Evolutionary conservation across 2,888 invertebrate species (phyloP).

Genomic region (Catocala nupta): DNA sequence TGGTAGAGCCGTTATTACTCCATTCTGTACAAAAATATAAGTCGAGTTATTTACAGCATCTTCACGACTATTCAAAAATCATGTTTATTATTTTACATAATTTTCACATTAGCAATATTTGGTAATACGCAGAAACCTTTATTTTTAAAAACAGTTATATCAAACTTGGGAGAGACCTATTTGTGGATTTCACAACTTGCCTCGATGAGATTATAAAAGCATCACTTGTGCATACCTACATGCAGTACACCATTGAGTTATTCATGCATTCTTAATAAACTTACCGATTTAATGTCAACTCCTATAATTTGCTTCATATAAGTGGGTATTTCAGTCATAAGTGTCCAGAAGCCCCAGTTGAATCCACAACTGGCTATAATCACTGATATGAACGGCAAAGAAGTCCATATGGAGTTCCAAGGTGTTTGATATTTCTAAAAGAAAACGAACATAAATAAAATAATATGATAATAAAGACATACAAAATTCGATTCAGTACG

Average conservation of each 20-base stretch:
- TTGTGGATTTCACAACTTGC: too few relatives aligned
- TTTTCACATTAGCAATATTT: too few relatives aligned
- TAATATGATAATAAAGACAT: too few relatives aligned
- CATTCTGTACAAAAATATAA: constrained; percentile 76
- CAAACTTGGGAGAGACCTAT: too few relatives aligned
- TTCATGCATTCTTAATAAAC: constrained; percentile 61
- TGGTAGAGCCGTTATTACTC: constrained; percentile 89
- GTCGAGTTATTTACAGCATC: not conserved
- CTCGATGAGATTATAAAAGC: too few relatives aligned
- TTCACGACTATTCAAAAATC: too few relatives aligned
- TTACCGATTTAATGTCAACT: constrained; percentile 83
- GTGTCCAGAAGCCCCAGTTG: constrained; percentile 90
- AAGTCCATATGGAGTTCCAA: constrained; percentile 82
- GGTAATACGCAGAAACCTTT: too few relatives aligned
- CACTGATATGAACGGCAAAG: constrained; percentile 84
- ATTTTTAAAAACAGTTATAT: too few relatives aligned
- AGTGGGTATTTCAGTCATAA: constrained; percentile 90
- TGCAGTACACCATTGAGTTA: too few relatives aligned
- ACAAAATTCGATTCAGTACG: too few relatives aligned
- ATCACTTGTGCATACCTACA: too few relatives aligned
- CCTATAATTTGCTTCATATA: constrained; percentile 88
- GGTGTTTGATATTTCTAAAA: constrained; percentile 73
- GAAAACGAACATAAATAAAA: not conserved
- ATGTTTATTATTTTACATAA: too few relatives aligned
- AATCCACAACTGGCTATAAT: constrained; percentile 83